Conservation (phyloP, 2,113 vertebrate species). For the Zapus hudsonius region DNA sequence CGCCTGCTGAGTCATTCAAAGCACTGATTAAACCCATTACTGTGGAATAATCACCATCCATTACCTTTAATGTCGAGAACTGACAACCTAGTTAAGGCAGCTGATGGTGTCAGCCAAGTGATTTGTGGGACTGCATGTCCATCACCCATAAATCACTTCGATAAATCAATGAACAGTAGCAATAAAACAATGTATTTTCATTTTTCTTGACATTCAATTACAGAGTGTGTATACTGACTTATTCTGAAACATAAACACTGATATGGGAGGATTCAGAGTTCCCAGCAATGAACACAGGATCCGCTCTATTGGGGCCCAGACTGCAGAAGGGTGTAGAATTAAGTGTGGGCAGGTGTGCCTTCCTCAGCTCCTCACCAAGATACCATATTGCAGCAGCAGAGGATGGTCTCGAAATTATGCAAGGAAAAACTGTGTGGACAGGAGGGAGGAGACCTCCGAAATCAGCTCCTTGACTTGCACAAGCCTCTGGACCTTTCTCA, state of each 20-base stretch:
- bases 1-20: slow-evolving; percentile 88
- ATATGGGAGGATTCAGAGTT: slow-evolving; percentile 77
- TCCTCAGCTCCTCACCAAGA: slow-evolving; percentile 24
- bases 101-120: slow-evolving; percentile 89
- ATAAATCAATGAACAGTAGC: slow-evolving; percentile 90
- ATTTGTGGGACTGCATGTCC: slow-evolving; percentile 86
- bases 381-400: not conserved
- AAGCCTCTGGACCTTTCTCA: not conserved
- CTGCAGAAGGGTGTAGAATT: slow-evolving; percentile 9
- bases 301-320: slow-evolving; percentile 57
- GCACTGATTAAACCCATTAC: slow-evolving; percentile 90
- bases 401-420: not conserved
- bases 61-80: slow-evolving; percentile 89
- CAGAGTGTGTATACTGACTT: slow-evolving; percentile 84
- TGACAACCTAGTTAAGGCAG: slow-evolving; percentile 92
- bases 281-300: slow-evolving; percentile 69
- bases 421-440: not conserved
- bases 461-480: not conserved
- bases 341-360: not conserved
- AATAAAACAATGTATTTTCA: slow-evolving; percentile 91
- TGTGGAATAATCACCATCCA: slow-evolving; percentile 91
- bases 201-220: slow-evolving; percentile 91
- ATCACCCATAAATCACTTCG: slow-evolving; percentile 87
- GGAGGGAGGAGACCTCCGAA: not conserved
- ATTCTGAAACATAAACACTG: slow-evolving; percentile 84